A percentile compares a stretch with the other conserved stretches of the same genome.
Evolutionary conservation across 2,797 vertebrate genomes (phyloP).

Genomic region (Eulemur albifrons): DNA sequence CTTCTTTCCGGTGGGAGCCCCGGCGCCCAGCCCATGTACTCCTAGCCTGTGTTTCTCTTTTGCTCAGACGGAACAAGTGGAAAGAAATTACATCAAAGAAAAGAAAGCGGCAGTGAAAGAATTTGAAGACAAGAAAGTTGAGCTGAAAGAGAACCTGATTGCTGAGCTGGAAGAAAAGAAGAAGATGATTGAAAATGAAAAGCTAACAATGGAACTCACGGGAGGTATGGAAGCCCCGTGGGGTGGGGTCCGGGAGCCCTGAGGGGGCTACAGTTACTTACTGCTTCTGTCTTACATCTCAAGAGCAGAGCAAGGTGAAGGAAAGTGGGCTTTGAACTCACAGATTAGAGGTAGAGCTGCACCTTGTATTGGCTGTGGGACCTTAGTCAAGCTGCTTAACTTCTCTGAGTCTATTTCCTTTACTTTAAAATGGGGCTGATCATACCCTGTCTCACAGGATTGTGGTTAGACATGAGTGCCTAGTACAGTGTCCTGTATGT

Average conservation of each 20-base stretch:
- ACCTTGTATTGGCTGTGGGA: neutral
- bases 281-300: fast-evolving
- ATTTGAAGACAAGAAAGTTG: slow-evolving; percentile 99
- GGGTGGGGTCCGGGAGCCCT: neutral
- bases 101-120: slow-evolving; percentile 99
- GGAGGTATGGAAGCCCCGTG: slow-evolving; percentile 87
- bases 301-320: neutral
- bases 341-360: neutral
- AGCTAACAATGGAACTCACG: slow-evolving; percentile 98
- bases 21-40: neutral
- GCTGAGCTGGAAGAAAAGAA: slow-evolving; percentile 98
- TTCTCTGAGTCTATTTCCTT: neutral
- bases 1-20: neutral
- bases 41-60: slow-evolving; percentile 45
- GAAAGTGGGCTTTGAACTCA: neutral
- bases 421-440: neutral
- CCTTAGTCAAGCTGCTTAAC: neutral
- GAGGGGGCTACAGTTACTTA: fast-evolving
- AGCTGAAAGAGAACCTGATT: slow-evolving; percentile 97
- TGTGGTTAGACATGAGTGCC: neutral
- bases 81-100: slow-evolving; percentile 98
- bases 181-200: slow-evolving; percentile 99
- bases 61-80: slow-evolving; percentile 96
- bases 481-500: neutral
- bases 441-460: neutral